Conservation (phyloP, 2,888 invertebrate genomes). For the Poecilus cupreus region DNA sequence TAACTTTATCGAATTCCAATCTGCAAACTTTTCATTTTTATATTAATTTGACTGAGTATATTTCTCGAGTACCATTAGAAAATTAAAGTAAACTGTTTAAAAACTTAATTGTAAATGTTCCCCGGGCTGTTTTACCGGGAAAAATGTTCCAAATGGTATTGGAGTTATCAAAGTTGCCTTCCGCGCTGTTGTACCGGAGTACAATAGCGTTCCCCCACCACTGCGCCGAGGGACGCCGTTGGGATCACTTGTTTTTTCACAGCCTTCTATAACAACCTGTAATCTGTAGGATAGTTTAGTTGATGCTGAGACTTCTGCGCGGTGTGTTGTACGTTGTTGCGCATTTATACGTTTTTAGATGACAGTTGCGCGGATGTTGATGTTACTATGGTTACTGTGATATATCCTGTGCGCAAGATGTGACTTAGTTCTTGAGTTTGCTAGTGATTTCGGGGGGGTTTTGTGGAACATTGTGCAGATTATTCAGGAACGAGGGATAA, state of each 20-base stretch:
- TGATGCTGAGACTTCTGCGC: constrained; percentile 58
- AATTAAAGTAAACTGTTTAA: neutral
- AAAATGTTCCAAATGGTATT: no score
- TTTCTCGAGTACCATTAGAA: neutral
- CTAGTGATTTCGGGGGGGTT: neutral
- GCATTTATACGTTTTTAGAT: constrained; percentile 61
- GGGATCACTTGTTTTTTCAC: constrained; percentile 70
- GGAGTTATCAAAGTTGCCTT: constrained; percentile 25
- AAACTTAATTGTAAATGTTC: no score
- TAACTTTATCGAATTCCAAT: constrained; percentile 7
- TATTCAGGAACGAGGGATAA: neutral
- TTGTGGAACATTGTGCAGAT: neutral
- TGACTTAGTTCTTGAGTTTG: constrained; percentile 13
- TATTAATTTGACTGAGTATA: neutral
- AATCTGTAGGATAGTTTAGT: constrained; percentile 66
- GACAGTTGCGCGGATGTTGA: constrained; percentile 3
- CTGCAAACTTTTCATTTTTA: neutral
- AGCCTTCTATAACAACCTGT: constrained; percentile 72
- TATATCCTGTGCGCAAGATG: constrained; percentile 24
- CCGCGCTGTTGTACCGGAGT: constrained; percentile 18
- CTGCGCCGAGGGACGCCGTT: constrained; percentile 63
- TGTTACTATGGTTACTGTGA: constrained; percentile 44
- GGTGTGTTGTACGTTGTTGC: neutral
- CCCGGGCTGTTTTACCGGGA: no score
- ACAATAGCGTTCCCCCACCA: constrained; percentile 67